A percentile compares a stretch with the other conserved stretches of the same genome.
These are phyloP conservation scores for Mythimna albipuncta DNA, from an alignment of 2,888 invertebrate genomes.

Conservation along the genomic window DNA sequence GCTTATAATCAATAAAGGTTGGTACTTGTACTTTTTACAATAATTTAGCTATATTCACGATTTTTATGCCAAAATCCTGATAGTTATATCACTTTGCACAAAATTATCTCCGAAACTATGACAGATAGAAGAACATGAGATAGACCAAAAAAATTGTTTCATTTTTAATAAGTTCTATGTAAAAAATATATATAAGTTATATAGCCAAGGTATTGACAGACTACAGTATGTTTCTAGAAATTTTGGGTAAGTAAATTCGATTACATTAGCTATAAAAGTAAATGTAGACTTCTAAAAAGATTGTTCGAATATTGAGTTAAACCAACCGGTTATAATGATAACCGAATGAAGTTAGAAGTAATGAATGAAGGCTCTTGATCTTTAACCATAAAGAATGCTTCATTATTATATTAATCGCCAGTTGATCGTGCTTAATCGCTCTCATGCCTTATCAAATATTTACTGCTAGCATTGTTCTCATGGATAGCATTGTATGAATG, in stretches of 20 bases:
- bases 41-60: too few species aligned
- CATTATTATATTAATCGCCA: conserved; percentile 31
- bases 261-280: neutral
- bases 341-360: conserved; percentile 15
- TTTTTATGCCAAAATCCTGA: too few species aligned
- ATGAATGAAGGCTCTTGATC: conserved; percentile 43
- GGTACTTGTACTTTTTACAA: neutral
- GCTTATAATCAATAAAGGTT: neutral
- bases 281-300: too few species aligned
- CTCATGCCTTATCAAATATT: conserved; percentile 13
- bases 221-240: conserved; percentile 6
- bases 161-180: neutral
- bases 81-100: too few species aligned
- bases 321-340: conserved; percentile 40
- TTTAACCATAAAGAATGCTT: conserved; percentile 32
- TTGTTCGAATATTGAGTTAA: neutral
- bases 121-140: neutral
- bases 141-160: neutral
- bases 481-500: neutral
- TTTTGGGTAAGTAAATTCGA: conserved; percentile 18
- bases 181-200: too few species aligned
- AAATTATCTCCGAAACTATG: neutral
- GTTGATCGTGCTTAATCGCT: conserved; percentile 43
- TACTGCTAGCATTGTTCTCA: conserved; percentile 1
- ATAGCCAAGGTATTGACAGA: neutral